phyloP scores from a whole-genome alignment of 2,797 vertebrate genomes.

The Brachymystax lenok region DNA sequence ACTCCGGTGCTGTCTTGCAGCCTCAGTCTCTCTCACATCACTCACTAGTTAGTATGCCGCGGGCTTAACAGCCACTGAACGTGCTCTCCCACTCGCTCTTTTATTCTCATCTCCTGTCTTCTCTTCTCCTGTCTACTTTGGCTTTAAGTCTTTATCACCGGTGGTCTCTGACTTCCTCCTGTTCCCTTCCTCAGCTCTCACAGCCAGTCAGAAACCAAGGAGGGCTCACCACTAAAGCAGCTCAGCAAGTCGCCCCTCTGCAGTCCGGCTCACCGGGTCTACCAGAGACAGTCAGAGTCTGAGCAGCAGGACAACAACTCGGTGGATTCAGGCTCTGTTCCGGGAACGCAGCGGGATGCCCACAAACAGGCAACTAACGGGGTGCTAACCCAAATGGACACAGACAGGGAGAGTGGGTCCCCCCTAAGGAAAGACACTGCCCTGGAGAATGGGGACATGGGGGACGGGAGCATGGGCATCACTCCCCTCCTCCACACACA shows the following conservation, averaged over 20 bases:
- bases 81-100: neutral
- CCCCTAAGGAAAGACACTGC: constrained; percentile 36
- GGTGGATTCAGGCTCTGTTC: neutral
- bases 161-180: constrained; percentile 21
- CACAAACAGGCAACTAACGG: constrained; percentile 63
- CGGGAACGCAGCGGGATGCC: constrained; percentile 54
- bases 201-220: constrained; percentile 69
- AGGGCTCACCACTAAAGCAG: constrained; percentile 63
- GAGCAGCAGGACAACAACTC: constrained; percentile 40
- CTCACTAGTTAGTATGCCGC: neutral
- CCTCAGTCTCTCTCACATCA: neutral
- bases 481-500: constrained; percentile 13
- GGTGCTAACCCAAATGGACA: constrained; percentile 66
- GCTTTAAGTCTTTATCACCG: constrained; percentile 44
- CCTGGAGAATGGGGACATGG: constrained; percentile 73
- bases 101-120: constrained; percentile 14
- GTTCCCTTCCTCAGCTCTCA: neutral
- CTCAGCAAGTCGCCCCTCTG: constrained; percentile 63
- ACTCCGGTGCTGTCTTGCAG: neutral
- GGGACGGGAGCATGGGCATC: constrained; percentile 13
- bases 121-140: constrained; percentile 14
- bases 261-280: constrained; percentile 62
- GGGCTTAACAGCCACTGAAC: neutral
- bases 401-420: constrained; percentile 36
- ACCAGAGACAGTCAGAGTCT: constrained; percentile 34